These are phyloP conservation scores for Drosophila albomicans DNA, from an alignment of 1,140 invertebrate species.

Conservation along the genomic window DNA sequence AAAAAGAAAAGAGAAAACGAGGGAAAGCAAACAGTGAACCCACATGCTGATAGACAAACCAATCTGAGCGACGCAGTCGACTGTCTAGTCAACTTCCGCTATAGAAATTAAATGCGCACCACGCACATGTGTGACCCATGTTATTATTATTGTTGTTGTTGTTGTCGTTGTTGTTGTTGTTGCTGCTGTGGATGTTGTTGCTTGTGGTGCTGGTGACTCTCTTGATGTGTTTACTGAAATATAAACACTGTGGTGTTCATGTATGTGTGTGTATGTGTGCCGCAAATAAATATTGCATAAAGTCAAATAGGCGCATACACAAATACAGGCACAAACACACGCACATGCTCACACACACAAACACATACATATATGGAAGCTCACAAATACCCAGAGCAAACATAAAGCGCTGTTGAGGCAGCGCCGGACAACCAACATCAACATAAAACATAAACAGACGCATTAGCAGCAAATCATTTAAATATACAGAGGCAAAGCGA, in stretches of 20 bases:
- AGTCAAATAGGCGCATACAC: slow-evolving; percentile 68
- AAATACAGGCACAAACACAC: slow-evolving; percentile 25
- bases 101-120: slow-evolving; percentile 81
- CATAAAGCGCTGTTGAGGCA: slow-evolving; percentile 20
- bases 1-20: slow-evolving; percentile 1
- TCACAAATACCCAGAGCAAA: slow-evolving; percentile 44
- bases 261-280: slow-evolving; percentile 46
- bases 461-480: slow-evolving; percentile 82
- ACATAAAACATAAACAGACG: slow-evolving; percentile 81
- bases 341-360: slow-evolving; percentile 31
- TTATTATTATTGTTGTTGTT: slow-evolving; percentile 33
- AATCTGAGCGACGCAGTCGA: slow-evolving; percentile 67
- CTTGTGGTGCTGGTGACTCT: slow-evolving; percentile 29
- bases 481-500: slow-evolving; percentile 58
- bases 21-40: slow-evolving; percentile 7
- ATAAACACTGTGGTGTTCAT: slow-evolving; percentile 60
- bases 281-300: slow-evolving; percentile 80
- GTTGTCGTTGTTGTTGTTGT: slow-evolving; percentile 21
- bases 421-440: slow-evolving; percentile 58
- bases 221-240: slow-evolving; percentile 60
- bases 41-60: slow-evolving; percentile 37
- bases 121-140: slow-evolving; percentile 63
- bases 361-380: not conserved
- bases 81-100: slow-evolving; percentile 78
- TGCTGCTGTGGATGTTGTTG: slow-evolving; percentile 32